Evolutionary conservation across 2,888 invertebrate species (phyloP).

Genomic region (Andrena flavipes): DNA sequence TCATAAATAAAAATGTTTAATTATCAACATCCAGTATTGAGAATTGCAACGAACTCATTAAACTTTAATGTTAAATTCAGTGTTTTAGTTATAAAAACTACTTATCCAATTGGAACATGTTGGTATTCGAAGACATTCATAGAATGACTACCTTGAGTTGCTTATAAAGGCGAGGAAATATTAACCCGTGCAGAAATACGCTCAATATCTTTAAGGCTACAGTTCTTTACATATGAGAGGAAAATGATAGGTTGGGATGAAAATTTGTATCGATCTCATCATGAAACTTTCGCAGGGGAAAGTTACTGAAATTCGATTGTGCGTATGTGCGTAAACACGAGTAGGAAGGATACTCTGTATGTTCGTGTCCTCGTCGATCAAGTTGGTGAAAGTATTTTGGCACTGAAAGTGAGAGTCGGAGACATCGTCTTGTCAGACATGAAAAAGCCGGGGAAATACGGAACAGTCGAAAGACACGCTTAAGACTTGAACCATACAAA

Average conservation of each 20-base stretch:
- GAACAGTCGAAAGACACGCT: constrained; percentile 34
- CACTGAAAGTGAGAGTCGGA: constrained; percentile 78
- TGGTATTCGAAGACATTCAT: too few relatives aligned
- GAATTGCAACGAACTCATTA: too few relatives aligned
- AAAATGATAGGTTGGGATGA: constrained; percentile 8
- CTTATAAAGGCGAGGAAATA: too few relatives aligned
- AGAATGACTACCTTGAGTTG: too few relatives aligned
- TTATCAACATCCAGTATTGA: too few relatives aligned
- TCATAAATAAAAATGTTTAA: too few relatives aligned
- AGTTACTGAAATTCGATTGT: constrained; percentile 62
- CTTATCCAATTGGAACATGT: too few relatives aligned
- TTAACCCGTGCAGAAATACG: too few relatives aligned
- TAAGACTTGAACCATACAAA: background rate
- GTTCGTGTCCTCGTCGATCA: constrained; percentile 47
- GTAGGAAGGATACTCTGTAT: constrained; percentile 46
- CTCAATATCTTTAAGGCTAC: too few relatives aligned
- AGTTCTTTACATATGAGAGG: background rate
- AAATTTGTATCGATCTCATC: constrained; percentile 48
- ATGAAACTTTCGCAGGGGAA: constrained; percentile 64
- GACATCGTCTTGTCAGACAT: constrained; percentile 49
- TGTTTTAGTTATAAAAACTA: too few relatives aligned
- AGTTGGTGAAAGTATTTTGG: constrained; percentile 79
- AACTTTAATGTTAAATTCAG: too few relatives aligned
- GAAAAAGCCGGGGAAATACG: constrained; percentile 48
- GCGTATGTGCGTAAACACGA: constrained; percentile 32